phyloP scores from a whole-genome alignment of 2,797 vertebrate genomes.

The Petrocephalus schoutedeni region DNA sequence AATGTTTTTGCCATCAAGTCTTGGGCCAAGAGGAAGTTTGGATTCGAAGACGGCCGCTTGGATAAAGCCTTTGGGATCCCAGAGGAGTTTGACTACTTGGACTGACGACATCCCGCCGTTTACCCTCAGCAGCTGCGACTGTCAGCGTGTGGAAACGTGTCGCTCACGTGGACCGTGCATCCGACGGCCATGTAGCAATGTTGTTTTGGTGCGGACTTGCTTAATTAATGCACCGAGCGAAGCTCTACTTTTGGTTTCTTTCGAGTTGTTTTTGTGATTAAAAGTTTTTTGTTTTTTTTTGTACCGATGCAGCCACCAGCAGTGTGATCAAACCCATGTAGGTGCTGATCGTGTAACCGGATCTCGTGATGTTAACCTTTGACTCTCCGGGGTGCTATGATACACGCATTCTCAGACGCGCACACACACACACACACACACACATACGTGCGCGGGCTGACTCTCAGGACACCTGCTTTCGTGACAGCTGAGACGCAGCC shows the following conservation, averaged over 20 bases:
- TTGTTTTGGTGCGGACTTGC: background rate
- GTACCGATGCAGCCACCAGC: background rate
- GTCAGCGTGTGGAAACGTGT: background rate
- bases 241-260: background rate
- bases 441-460: conserved; percentile 32
- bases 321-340: conserved; percentile 19
- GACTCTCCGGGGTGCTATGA: conserved; percentile 24
- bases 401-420: conserved; percentile 21
- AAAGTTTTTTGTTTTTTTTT: background rate
- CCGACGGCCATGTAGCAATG: background rate
- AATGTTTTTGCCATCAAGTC: conserved; percentile 94
- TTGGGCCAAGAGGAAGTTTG: conserved; percentile 97
- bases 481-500: conserved; percentile 50
- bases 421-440: too few relatives aligned
- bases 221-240: background rate
- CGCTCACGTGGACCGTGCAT: background rate
- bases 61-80: conserved; percentile 95
- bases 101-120: conserved; percentile 54
- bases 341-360: conserved; percentile 44
- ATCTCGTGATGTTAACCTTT: conserved; percentile 44
- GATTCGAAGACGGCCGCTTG: conserved; percentile 82
- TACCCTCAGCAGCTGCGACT: background rate
- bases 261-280: conserved; percentile 3
- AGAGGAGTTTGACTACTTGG: conserved; percentile 94
- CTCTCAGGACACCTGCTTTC: conserved; percentile 57